A percentile compares a stretch with the other conserved stretches of the same genome.
Conservation (phyloP, 2,888 invertebrate genomes). For the Xanthorhoe spadicearia region DNA sequence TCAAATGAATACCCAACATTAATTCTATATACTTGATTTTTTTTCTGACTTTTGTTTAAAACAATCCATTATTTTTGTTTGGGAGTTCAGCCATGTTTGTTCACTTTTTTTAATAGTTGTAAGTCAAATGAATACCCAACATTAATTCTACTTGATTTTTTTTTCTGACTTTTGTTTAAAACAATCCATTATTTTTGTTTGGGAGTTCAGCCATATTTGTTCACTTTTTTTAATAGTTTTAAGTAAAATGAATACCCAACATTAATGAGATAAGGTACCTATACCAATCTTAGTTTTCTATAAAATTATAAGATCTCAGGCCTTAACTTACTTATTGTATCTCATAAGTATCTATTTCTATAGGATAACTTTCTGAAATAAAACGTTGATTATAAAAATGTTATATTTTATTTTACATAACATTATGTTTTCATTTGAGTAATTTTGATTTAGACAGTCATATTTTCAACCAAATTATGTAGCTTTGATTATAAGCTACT, state of each 20-base stretch:
- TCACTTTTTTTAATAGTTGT: not conserved
- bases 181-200: too few species aligned
- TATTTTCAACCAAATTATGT: not conserved
- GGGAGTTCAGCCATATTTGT: not conserved
- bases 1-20: not conserved
- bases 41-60: not conserved
- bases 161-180: not conserved
- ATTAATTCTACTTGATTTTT: too few species aligned
- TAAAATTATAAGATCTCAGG: too few species aligned
- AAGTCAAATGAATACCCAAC: not conserved
- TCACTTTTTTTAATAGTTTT: not conserved
- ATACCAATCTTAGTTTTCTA: too few species aligned
- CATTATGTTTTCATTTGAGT: not conserved
- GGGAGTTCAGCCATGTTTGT: not conserved
- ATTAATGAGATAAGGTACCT: too few species aligned
- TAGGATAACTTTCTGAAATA: conserved; percentile 12
- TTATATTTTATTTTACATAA: conserved; percentile 11
- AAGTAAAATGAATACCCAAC: not conserved
- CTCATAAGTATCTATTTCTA: too few species aligned
- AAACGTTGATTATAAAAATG: conserved; percentile 8
- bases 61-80: too few species aligned
- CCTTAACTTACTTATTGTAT: too few species aligned
- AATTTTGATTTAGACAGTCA: not conserved
- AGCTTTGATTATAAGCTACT: not conserved
- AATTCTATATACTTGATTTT: too few species aligned